Base-by-base conservation (phyloP, 2,113 vertebrate genomes). In the Corythoichthys haematopterus region DNA sequence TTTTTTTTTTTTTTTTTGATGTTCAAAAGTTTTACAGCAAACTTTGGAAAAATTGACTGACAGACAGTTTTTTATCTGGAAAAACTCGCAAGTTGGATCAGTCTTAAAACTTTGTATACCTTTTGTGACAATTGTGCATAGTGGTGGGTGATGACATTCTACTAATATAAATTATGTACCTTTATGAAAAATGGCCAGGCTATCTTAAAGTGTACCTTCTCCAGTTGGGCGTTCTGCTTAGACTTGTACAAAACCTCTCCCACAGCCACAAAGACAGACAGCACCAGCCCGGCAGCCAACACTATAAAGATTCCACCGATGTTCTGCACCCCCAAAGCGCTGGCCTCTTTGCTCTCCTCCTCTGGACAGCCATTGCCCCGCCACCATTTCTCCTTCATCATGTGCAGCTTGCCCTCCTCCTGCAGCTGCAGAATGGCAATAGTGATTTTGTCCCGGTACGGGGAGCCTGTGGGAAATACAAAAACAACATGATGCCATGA, bases 371-470 rank as follows among this genome's bases (percentile, higher is more conserved):
- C 97, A 13, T 98, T 98, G 55, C 97, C 97, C 61, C 97, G 68
- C 97, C 97, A 98, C 97, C 97, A 98, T 78, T 98, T 98, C 85
- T 98, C 97, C 84, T 98, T 98, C 97, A 98, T 99, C 97, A 99
- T 98, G 81, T 99, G 97, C 69, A 99, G 93, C 80, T 98, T 98
- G 70, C 97, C 97, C 78, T 98, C 97, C 76, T 99, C 97, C 83
- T 99, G 97, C 60, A 99, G 90, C 90, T 99, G 96, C 78, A 99
- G 93, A 85, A 99, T 99, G 64, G 97, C 95, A 83, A 99, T 99
- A 59, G 97, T 99, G 86, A 99, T 98, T 88, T 96, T 98, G 88
- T 99, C 97, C 88, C 97, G 90, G 38, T 98, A 98, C 0, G 97
- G 96, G 72, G 97, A 98, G 75, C 97, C 97, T 98, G 87, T 5